These are phyloP conservation scores for Trididemnum miniatum DNA, from an alignment of 23 tunicate genomes.

Conservation along the genomic window DNA sequence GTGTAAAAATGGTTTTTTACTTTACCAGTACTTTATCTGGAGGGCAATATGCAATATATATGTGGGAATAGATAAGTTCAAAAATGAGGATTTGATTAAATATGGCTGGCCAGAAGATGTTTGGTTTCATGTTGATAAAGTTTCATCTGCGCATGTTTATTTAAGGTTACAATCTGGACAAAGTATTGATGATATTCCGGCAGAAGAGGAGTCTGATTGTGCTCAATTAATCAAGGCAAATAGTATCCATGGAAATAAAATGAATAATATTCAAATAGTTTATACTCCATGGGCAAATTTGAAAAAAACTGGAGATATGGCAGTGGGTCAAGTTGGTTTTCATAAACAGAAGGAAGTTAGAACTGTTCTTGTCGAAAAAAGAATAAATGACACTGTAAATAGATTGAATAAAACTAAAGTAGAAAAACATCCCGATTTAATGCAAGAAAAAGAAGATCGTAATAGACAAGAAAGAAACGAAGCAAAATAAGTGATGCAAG, in stretches of 20 bases:
- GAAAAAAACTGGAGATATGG: slow-evolving; percentile 98
- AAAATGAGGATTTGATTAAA: slow-evolving; percentile 92
- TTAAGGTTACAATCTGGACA: slow-evolving; percentile 70
- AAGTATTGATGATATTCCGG: slow-evolving; percentile 75
- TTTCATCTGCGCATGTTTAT: slow-evolving; percentile 99
- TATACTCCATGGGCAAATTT: slow-evolving; percentile 97
- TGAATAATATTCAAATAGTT: slow-evolving; percentile 86
- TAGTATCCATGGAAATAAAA: slow-evolving; percentile 93
- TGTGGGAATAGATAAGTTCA: slow-evolving; percentile 95
- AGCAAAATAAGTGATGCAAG: slow-evolving; percentile 65
- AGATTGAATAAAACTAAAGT: slow-evolving; percentile 86
- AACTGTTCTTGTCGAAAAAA: slow-evolving; percentile 66
- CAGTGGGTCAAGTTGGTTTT: slow-evolving; percentile 97
- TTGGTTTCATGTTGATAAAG: slow-evolving; percentile 99
- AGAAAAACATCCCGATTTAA: slow-evolving; percentile 91
- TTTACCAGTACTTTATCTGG: slow-evolving; percentile 80
- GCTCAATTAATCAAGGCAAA: slow-evolving; percentile 96
- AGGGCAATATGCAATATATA: slow-evolving; percentile 80
- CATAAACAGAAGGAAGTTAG: slow-evolving; percentile 71
- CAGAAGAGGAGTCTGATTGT: slow-evolving; percentile 85
- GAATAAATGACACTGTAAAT: slow-evolving; percentile 92
- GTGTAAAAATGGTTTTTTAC: slow-evolving; percentile 93
- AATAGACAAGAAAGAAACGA: slow-evolving; percentile 73
- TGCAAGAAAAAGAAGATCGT: slow-evolving; percentile 88
- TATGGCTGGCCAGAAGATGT: slow-evolving; percentile 99